A percentile compares a stretch with the other conserved stretches of the same genome.
These are phyloP conservation scores for Cichlasoma orientale DNA, from an alignment of 2,797 vertebrate species.

Conservation along the genomic window DNA sequence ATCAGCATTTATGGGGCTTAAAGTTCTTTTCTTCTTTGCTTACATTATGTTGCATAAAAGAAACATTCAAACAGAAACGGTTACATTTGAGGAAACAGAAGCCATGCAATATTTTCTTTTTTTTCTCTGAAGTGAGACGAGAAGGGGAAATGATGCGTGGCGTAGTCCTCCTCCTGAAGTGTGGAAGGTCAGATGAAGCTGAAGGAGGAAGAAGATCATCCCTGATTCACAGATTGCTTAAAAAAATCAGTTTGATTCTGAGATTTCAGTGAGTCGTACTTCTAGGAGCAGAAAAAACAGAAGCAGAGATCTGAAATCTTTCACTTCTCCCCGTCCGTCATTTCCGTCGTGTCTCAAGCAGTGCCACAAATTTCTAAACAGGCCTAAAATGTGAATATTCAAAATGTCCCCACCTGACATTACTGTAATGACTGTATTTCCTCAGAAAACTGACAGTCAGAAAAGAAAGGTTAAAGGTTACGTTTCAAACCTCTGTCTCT, in stretches of 20 bases:
- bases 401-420: background rate
- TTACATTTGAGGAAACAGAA: background rate
- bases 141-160: background rate
- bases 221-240: background rate
- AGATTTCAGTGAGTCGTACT: background rate
- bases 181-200: background rate
- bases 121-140: background rate
- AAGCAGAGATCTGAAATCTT: background rate
- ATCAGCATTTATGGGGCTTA: background rate
- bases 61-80: background rate
- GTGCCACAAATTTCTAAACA: background rate
- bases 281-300: background rate
- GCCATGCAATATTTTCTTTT: background rate
- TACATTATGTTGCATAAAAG: too few relatives aligned
- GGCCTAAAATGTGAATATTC: background rate
- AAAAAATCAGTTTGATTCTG: background rate
- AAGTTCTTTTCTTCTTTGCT: background rate
- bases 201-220: background rate
- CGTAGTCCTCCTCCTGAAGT: too few relatives aligned
- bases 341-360: background rate
- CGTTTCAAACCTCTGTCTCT: too few relatives aligned
- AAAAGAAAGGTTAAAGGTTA: background rate
- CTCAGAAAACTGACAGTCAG: fast-evolving
- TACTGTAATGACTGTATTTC: background rate
- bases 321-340: background rate